Evolutionary conservation across 2,888 invertebrate species (phyloP).

Genomic region (Cartodere bifasciata): DNA sequence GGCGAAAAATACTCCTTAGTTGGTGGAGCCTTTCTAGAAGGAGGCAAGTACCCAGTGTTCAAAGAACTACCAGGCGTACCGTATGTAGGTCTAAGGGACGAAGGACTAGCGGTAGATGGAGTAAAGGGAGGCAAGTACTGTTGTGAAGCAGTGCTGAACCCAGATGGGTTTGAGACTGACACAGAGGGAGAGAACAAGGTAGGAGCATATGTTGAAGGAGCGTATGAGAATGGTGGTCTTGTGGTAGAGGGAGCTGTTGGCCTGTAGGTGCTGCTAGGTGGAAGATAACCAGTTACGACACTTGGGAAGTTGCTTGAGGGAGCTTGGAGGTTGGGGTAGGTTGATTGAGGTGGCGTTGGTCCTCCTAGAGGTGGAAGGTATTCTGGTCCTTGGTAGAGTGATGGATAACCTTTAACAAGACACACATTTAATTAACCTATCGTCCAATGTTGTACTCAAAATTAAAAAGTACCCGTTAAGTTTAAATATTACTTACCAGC

Average conservation of each 20-base stretch:
- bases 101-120: constrained; percentile 10
- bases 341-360: constrained; percentile 15
- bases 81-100: constrained; percentile 13
- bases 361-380: constrained; percentile 30
- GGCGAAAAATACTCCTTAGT: constrained; percentile 14
- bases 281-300: constrained; percentile 2
- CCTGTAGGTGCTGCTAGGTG: constrained; percentile 10
- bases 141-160: background rate
- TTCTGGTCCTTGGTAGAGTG: constrained; percentile 29
- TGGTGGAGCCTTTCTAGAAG: constrained; percentile 4
- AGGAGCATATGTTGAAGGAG: constrained; percentile 7
- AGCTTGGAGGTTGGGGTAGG: constrained; percentile 12
- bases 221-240: constrained; percentile 5
- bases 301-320: constrained; percentile 10
- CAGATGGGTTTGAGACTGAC: background rate
- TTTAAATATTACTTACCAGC: constrained; percentile 23
- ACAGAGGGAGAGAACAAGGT: background rate
- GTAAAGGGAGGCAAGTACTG: constrained; percentile 6
- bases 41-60: constrained; percentile 10
- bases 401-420: constrained; percentile 28
- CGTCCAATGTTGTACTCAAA: too few species aligned
- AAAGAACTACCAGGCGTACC: constrained; percentile 14
- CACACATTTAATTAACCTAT: too few species aligned
- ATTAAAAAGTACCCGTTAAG: too few species aligned
- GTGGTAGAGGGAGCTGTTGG: background rate